Base-by-base conservation (phyloP, 2,888 invertebrate species). In the Scaptodrosophila latifasciaeformis region DNA sequence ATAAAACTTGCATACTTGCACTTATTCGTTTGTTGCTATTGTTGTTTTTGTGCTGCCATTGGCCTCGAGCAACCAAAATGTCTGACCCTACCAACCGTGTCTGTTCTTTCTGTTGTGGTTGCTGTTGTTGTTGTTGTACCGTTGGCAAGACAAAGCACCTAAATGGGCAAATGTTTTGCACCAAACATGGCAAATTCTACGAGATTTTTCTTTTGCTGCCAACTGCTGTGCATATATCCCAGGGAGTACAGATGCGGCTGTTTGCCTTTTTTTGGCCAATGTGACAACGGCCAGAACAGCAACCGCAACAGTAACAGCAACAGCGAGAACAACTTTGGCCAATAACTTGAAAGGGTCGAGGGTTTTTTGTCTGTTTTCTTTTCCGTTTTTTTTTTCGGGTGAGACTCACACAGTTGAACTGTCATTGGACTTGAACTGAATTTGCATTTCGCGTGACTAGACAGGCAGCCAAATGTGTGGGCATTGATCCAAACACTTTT, bases 391-490 rank as follows among this genome's bases (percentile, higher is more conserved):
- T n/a, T n/a, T n/a, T n/a, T n/a, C n/a, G n/a, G n/a, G n/a, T n/a
- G n/a, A n/a, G n/a, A n/a, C n/a, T n/a, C n/a, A n/a, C n/a, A n/a
- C n/a, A n/a, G n/a, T n/a, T 35, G 30, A 56, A 61, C 66, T 72
- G 70, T 70, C 70, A 61, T n/a, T 55, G 65, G n/a, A n/a, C n/a
- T n/a, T n/a, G n/a, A n/a, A n/a, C 59, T 35, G 57, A 65, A 75
- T 75, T 75, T 75, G 77, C 72, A 76, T 72, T 76, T 74, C 67
- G 74, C 78, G 74, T 75, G 71, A 75, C 75, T 70, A 46, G 47
- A 31, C 50, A 27, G 4, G 35, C 42, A 40, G 29, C 29, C 24
- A 24, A 48, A 54, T 58, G 59, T 51, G 47, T 42, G 55, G 55
- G 49, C 42, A 54, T 64, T 42, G 13, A 45, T 31, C 1, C 1